Percentiles rank a stretch among this genome's conserved stretches.
Conservation (phyloP, 2,797 vertebrate species). For the Microtus californicus region DNA sequence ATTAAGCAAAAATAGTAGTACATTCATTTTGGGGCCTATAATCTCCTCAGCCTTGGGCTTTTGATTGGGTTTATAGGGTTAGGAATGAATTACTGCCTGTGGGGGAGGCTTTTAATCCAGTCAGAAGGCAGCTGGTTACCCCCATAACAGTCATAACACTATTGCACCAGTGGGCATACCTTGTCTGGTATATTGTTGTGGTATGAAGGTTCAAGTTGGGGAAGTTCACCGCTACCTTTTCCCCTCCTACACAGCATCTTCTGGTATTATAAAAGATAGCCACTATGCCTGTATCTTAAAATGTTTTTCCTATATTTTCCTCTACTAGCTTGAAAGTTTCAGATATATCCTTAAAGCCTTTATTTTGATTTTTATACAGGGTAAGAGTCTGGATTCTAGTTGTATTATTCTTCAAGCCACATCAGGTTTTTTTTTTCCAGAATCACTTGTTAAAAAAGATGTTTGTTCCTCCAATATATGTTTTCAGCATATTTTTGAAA, state of each 20-base stretch:
- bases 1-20: background rate
- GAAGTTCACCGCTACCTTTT: background rate
- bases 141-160: background rate
- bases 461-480: background rate
- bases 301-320: background rate
- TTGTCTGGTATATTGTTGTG: background rate
- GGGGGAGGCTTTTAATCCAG: background rate
- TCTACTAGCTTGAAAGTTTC: background rate
- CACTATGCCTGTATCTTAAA: background rate
- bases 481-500: background rate
- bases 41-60: background rate
- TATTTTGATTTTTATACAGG: conserved; percentile 1
- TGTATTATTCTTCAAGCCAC: background rate
- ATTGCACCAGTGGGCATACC: background rate
- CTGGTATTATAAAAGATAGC: background rate
- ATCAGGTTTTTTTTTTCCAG: background rate
- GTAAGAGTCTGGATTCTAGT: background rate
- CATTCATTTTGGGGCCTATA: background rate
- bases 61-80: background rate
- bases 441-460: background rate
- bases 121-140: background rate
- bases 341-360: background rate
- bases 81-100: background rate
- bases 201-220: background rate
- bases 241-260: background rate